Percentiles rank a stretch among this genome's conserved stretches.
Conservation (phyloP, 2,797 vertebrate species). For the Melanotaenia trifasciata region DNA sequence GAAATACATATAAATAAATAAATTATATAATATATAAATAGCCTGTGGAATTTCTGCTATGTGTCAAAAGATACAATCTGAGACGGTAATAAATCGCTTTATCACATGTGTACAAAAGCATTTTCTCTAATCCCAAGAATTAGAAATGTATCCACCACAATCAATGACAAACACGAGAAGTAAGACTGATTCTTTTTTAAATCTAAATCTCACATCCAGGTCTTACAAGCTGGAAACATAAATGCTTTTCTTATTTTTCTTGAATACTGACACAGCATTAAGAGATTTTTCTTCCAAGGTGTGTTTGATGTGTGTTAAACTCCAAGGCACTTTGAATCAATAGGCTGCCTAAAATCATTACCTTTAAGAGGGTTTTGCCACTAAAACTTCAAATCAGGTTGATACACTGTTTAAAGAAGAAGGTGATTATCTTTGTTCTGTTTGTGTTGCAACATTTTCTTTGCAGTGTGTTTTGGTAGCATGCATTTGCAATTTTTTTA, state of each 20-base stretch:
- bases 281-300: not conserved
- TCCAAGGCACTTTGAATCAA: not conserved
- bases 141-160: not conserved
- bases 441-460: conserved; percentile 6
- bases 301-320: conserved; percentile 1
- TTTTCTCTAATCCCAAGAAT: not conserved
- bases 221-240: not conserved
- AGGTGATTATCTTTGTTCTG: not conserved
- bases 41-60: not conserved
- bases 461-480: conserved; percentile 1
- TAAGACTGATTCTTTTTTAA: not conserved
- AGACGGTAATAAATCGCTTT: not conserved
- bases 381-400: conserved; percentile 8
- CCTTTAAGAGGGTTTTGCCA: not conserved
- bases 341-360: not conserved
- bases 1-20: not conserved
- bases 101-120: too few species aligned
- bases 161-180: not conserved
- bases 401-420: not conserved
- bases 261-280: not conserved
- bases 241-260: too few species aligned
- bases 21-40: not conserved
- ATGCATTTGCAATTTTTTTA: not conserved
- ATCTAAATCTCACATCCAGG: too few species aligned
- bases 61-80: not conserved